Conservation (phyloP, 2,797 vertebrate genomes). For the Poeciliopsis infans region DNA sequence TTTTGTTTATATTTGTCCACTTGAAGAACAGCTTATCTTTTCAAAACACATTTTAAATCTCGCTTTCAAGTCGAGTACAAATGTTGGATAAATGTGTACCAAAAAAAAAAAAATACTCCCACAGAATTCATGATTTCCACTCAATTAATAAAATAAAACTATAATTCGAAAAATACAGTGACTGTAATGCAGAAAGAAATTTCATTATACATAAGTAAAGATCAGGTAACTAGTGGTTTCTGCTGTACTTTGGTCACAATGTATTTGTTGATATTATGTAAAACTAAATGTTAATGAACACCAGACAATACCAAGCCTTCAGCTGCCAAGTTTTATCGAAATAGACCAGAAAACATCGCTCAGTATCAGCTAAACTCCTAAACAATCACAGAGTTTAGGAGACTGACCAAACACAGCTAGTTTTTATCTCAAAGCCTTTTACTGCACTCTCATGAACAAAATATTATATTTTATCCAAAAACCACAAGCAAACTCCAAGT, state of each 20-base stretch:
- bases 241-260: background rate
- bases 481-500: background rate
- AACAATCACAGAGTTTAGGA: background rate
- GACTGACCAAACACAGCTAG: background rate
- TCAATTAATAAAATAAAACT: background rate
- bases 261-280: background rate
- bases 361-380: background rate
- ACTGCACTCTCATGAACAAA: background rate
- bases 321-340: background rate
- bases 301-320: background rate
- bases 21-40: background rate
- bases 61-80: background rate
- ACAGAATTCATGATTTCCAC: background rate
- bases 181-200: background rate
- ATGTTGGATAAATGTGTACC: background rate
- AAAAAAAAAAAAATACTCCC: background rate
- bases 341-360: background rate
- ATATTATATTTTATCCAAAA: background rate
- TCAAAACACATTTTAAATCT: background rate
- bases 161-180: background rate
- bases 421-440: background rate
- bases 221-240: background rate
- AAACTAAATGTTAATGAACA: background rate
- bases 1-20: background rate
- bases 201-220: background rate